phyloP scores from a whole-genome alignment of 2,113 vertebrate species.

The Aplodontia rufa region DNA sequence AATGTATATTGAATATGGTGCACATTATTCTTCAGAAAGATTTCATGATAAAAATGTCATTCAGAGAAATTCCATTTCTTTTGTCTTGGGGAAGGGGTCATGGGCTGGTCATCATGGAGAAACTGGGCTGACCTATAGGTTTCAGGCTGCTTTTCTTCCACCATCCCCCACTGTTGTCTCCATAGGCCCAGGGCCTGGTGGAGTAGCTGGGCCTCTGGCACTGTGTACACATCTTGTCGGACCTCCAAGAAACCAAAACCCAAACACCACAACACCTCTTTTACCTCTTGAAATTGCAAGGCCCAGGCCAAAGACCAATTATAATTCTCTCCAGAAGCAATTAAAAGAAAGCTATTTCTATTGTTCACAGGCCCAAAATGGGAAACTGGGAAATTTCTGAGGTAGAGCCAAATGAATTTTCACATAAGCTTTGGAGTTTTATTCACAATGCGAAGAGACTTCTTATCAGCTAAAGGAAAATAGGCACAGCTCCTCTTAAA shows the following conservation, averaged over 20 bases:
- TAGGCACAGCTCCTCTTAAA: constrained; percentile 36
- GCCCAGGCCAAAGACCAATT: neutral
- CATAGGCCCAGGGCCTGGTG: neutral
- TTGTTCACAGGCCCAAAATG: neutral
- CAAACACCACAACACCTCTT: neutral
- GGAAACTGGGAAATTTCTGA: constrained; percentile 50
- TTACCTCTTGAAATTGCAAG: neutral
- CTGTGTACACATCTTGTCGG: neutral
- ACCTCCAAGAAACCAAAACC: neutral
- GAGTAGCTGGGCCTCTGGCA: neutral
- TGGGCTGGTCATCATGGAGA: neutral
- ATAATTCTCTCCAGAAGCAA: constrained; percentile 30
- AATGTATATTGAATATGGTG: neutral
- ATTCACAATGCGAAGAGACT: constrained; percentile 37
- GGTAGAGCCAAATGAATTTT: constrained; percentile 64
- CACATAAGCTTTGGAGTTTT: constrained; percentile 54
- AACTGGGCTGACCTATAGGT: neutral
- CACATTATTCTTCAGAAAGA: neutral
- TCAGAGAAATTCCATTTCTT: neutral
- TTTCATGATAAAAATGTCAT: neutral
- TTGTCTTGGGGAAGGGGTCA: neutral
- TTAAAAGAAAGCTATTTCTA: constrained; percentile 43
- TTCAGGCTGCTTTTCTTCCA: neutral
- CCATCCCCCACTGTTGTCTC: neutral
- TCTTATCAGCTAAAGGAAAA: constrained; percentile 65